These are phyloP conservation scores for Melanotaenia maccullochi DNA, from an alignment of 2,797 vertebrate species.

Conservation along the genomic window DNA sequence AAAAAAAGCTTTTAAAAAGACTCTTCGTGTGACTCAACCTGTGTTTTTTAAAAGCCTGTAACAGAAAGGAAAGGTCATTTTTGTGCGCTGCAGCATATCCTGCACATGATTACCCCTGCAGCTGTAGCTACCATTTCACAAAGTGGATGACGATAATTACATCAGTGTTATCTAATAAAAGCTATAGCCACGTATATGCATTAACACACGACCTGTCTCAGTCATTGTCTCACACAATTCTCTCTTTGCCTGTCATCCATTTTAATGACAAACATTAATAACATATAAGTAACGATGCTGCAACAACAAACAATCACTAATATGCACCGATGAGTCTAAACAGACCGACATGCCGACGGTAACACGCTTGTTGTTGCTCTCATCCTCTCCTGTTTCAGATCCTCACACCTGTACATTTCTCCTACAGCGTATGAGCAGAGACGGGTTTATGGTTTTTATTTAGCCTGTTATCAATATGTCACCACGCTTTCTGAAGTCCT, in stretches of 20 bases:
- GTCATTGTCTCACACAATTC: slow-evolving; percentile 8
- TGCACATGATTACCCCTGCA: slow-evolving; percentile 17
- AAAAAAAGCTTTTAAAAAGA: slow-evolving; percentile 28
- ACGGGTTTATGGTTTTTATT: too few relatives aligned
- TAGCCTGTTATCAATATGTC: too few relatives aligned
- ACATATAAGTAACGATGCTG: not conserved
- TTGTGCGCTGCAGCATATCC: slow-evolving; percentile 14
- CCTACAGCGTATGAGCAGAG: too few relatives aligned
- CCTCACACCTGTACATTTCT: too few relatives aligned
- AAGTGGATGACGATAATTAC: slow-evolving; percentile 43
- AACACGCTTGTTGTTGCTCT: too few relatives aligned
- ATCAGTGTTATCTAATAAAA: slow-evolving; percentile 37
- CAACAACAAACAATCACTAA: not conserved
- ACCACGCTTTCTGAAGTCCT: too few relatives aligned
- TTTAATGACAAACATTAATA: slow-evolving; percentile 16
- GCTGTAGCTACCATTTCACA: slow-evolving; percentile 28
- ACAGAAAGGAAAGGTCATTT: slow-evolving; percentile 20
- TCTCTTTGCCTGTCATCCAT: slow-evolving; percentile 7
- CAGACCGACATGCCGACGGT: not conserved
- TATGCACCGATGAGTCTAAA: not conserved
- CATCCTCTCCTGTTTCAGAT: too few relatives aligned
- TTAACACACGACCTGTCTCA: slow-evolving; percentile 6
- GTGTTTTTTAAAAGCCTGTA: not conserved
- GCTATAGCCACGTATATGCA: slow-evolving; percentile 5
- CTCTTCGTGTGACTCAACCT: slow-evolving; percentile 1